Conservation (phyloP, 1,140 invertebrate species). For the Thaumatotibia leucotreta region DNA sequence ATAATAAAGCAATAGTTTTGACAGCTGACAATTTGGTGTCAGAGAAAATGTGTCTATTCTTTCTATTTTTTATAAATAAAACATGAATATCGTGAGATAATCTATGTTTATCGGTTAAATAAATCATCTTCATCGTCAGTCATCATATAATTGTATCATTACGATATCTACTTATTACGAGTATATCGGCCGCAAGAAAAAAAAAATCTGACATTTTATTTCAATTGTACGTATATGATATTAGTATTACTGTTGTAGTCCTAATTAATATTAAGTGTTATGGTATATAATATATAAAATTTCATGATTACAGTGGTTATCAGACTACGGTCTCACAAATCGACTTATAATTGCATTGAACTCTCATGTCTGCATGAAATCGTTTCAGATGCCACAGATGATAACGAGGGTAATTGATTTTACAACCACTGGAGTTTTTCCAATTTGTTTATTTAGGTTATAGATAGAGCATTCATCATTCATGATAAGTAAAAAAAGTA, state of each 20-base stretch:
- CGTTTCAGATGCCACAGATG: constrained; percentile 19
- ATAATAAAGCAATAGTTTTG: no score
- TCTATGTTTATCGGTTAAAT: no score
- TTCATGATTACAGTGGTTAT: constrained; percentile 29
- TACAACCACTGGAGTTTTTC: constrained; percentile 6
- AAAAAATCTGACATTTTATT: not conserved
- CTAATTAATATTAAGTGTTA: not conserved
- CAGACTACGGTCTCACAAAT: constrained; percentile 20
- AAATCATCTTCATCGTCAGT: no score
- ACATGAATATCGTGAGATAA: no score
- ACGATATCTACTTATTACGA: no score
- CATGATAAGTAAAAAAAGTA: not conserved
- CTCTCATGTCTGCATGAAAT: constrained; percentile 23
- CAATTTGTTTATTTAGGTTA: not conserved
- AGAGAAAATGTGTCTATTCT: no score
- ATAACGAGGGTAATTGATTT: constrained; percentile 27
- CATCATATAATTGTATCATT: no score
- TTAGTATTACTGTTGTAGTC: not conserved
- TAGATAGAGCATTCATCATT: no score
- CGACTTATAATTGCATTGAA: constrained; percentile 31
- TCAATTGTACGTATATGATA: not conserved
- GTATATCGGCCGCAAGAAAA: not conserved
- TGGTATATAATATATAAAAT: constrained; percentile 11
- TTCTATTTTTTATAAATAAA: no score
- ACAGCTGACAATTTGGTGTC: no score